Conservation (phyloP, 2,888 invertebrate species). For the Halictus ligatus region DNA sequence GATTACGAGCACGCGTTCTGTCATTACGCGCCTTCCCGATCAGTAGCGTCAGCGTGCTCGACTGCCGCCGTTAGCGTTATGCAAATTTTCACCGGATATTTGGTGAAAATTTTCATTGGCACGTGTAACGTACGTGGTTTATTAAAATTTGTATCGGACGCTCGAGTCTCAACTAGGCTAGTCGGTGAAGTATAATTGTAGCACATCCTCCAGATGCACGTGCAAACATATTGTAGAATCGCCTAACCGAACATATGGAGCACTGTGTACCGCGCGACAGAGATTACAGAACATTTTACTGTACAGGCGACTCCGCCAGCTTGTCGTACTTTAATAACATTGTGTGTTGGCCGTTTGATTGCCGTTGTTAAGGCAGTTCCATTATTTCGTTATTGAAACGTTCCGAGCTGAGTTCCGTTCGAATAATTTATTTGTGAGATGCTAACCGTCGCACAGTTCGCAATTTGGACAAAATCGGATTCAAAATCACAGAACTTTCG, state of each 20-base stretch:
- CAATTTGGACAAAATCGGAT: too few relatives aligned
- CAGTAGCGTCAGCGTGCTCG: not conserved
- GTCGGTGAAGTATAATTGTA: not conserved
- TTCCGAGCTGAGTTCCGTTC: not conserved
- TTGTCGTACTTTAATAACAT: not conserved
- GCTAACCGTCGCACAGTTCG: too few relatives aligned
- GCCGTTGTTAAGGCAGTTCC: not conserved
- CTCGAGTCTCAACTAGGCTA: not conserved
- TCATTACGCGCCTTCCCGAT: not conserved
- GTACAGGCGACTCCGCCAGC: not conserved
- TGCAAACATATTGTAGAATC: not conserved
- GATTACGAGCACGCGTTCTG: constrained; percentile 1
- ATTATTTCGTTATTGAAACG: not conserved
- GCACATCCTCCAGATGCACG: not conserved
- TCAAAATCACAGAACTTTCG: too few relatives aligned
- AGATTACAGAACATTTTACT: not conserved
- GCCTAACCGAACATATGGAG: not conserved
- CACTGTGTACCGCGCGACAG: not conserved
- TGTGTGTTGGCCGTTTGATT: not conserved
- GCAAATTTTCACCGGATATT: not conserved
- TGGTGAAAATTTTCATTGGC: too few relatives aligned
- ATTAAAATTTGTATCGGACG: not conserved
- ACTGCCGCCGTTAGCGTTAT: not conserved
- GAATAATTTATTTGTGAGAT: not conserved
- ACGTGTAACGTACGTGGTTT: too few relatives aligned